Evolutionary conservation across 1,140 invertebrate species (phyloP).

Genomic region (Euglossa dilemma): DNA sequence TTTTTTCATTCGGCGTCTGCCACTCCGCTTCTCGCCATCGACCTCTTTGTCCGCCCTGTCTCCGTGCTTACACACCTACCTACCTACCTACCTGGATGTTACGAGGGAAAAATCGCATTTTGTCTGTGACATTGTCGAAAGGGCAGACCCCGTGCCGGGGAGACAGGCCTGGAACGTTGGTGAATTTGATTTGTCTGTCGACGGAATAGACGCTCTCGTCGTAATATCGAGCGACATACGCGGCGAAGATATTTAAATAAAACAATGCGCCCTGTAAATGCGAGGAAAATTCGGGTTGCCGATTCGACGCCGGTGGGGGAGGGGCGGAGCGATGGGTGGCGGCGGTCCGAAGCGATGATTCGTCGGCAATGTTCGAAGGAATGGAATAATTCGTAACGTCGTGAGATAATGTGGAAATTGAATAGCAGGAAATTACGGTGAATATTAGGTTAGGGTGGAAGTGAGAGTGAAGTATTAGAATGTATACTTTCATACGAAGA

Average conservation of each 20-base stretch:
- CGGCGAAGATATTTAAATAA: conserved; percentile 54
- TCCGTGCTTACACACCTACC: neutral
- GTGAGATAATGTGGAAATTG: too few relatives aligned
- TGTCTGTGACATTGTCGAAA: conserved; percentile 50
- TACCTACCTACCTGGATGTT: conserved; percentile 51
- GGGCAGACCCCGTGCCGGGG: conserved; percentile 49
- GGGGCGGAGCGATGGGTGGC: neutral
- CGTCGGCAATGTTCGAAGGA: too few relatives aligned
- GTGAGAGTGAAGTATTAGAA: too few relatives aligned
- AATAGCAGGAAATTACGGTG: too few relatives aligned
- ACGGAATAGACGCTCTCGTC: conserved; percentile 55
- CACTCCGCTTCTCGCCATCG: conserved; percentile 1
- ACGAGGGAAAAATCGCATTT: conserved; percentile 66
- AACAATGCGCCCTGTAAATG: conserved; percentile 40
- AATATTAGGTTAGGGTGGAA: too few relatives aligned
- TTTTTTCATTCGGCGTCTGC: conserved; percentile 42
- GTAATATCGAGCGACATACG: conserved; percentile 42
- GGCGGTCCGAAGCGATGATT: neutral
- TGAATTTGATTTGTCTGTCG: conserved; percentile 68
- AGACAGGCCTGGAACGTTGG: conserved; percentile 58
- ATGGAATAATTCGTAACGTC: too few relatives aligned
- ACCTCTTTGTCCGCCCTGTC: conserved; percentile 24
- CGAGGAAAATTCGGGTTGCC: neutral
- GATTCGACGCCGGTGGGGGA: neutral
- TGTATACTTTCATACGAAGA: too few relatives aligned